Base-by-base conservation (phyloP, 2,888 invertebrate genomes). In the Acanthoscelides obtectus region DNA sequence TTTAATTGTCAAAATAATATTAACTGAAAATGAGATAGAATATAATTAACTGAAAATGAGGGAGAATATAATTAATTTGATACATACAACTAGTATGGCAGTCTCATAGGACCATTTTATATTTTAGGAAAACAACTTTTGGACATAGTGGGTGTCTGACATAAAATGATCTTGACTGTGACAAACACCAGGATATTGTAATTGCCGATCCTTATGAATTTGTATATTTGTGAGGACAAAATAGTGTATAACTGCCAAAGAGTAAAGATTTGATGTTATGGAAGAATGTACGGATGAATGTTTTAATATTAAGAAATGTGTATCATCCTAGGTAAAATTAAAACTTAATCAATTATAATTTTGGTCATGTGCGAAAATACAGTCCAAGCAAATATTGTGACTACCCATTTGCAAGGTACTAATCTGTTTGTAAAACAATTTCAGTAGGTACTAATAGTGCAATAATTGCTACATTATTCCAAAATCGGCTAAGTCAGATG, bases 201-300 rank as follows among this genome's bases (percentile, higher is more conserved):
- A 17, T 45, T 45, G 45, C 12, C 17, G 17, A 45, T 45, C 45
- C 45, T 45, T 45, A 45, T 45, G 17, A 45, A 70, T 71, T 73
- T 76, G 74, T 73, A 73, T 70, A 76, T 74, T 72, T 72, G 70
- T 71, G 66, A 72, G 72, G 73, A 76, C 75, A 71, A n/a, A 72
- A 73, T 73, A 73, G 73, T 78, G 79, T 73, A 78, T 80, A 80
- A 80, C 81, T 81, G 81, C 81, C 81, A 81, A 81, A 81, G 81
- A 81, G 73, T 72, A 66, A 76, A 75, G 75, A 72, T 73, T 78
- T 77, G 77, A 79, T 78, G 78, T 76, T 77, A 72, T 71, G 71
- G 70, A 72, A 72, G 73, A 71, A 69, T 74, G 73, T 75, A 74
- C 67, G 73, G 68, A 70, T 72, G 70, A 67, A 66, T 66, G 68